Base-by-base conservation (phyloP, 2,888 invertebrate genomes). In the Lasius platythorax region DNA sequence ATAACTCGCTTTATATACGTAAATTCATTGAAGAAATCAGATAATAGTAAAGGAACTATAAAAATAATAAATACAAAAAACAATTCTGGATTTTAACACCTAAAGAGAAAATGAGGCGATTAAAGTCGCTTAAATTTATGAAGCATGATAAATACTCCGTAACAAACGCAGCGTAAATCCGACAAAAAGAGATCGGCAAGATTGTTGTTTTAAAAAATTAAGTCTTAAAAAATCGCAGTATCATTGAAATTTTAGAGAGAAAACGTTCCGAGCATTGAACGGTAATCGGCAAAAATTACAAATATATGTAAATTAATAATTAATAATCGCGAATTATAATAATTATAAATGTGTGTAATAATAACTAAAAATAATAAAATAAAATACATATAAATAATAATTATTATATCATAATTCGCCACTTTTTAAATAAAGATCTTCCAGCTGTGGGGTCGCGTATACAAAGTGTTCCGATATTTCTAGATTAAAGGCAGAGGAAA, bases 111-210 rank as follows among this genome's bases (percentile, higher is more conserved):
- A 28, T 12, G 18, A 28, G 9, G 5, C 58, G 8, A 61, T 74
- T 74, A 40, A 11, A 43, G 40, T 4, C 18, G 18, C 8, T 74
- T 28, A 74, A 74, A 43, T 61, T 74, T 61, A 61, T 73, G 18
- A 73, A 40, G 58, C 58, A 40, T 5, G 12, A 15, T 58, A 73
- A 58, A 40, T 3, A 58, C 6, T 37, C 8, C 9, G 56, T 18
- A 50, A 50, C 18, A 18, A 28, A 5, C 40, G 8, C 2, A 56
- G 56, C 40, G 8, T 2, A 56, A 37, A 73, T 58, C 28, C 15
- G 23, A 40, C 23, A 11, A 58, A 15, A 73, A 37, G 9, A 73
- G 2, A 15, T 56, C 18, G 15, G 23, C 15, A 23, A 72, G 9
- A 72, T 37, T 37, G 15, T 23, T 5, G 8, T 11, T 40, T 40